A percentile compares a stretch with the other conserved stretches of the same genome.
Conservation (phyloP, 2,888 invertebrate genomes). For the Catocala sponsa region DNA sequence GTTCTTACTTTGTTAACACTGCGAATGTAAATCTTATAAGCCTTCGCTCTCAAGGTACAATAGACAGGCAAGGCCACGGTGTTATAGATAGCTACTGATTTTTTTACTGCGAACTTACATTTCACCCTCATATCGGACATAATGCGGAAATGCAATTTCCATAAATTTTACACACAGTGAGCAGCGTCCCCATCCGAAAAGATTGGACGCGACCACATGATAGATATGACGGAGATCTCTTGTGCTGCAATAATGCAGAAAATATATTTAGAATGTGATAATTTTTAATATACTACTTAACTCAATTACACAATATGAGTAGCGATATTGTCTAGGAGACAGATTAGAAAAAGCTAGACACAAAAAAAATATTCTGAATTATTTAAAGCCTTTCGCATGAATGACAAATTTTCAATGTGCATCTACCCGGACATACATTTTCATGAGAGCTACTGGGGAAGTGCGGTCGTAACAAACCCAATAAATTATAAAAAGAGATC, state of each 20-base stretch:
- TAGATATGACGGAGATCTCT: slow-evolving; percentile 50
- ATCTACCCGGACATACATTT: slow-evolving; percentile 63
- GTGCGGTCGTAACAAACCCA: slow-evolving; percentile 78
- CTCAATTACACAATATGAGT: too few species aligned
- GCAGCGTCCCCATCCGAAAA: slow-evolving; percentile 80
- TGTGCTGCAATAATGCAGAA: slow-evolving; percentile 17
- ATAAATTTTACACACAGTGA: slow-evolving; percentile 87
- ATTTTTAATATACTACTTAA: too few species aligned
- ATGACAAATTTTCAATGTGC: slow-evolving; percentile 61
- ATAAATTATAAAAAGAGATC: slow-evolving; percentile 86
- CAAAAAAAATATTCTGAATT: slow-evolving; percentile 19
- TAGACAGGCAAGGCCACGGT: slow-evolving; percentile 29
- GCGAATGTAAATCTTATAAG: not conserved
- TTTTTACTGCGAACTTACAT: slow-evolving; percentile 58
- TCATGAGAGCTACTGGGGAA: slow-evolving; percentile 69
- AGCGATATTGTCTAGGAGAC: too few species aligned
- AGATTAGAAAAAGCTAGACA: slow-evolving; percentile 6
- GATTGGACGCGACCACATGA: slow-evolving; percentile 81
- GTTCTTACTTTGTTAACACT: slow-evolving; percentile 5
- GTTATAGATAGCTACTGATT: slow-evolving; percentile 54
- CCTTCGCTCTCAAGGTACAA: slow-evolving; percentile 1
- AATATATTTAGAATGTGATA: not conserved
- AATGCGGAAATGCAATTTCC: slow-evolving; percentile 86
- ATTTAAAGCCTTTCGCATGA: slow-evolving; percentile 41
- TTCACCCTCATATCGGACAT: slow-evolving; percentile 74